A percentile compares a stretch with the other conserved stretches of the same genome.
These are phyloP conservation scores for Aporophyla lueneburgensis DNA, from an alignment of 2,888 invertebrate genomes.

Conservation along the genomic window DNA sequence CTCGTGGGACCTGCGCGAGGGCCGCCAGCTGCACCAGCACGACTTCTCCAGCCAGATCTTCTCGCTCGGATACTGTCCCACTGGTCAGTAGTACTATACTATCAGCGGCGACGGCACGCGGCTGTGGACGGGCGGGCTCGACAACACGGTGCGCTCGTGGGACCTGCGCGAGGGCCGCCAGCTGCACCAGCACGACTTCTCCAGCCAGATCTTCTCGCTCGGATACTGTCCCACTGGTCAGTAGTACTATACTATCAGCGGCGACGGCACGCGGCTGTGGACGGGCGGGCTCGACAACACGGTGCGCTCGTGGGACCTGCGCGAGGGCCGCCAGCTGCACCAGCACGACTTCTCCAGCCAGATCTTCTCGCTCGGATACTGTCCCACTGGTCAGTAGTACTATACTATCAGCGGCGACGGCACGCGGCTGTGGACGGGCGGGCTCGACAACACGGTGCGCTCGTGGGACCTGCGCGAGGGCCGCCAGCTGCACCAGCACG, in stretches of 20 bases:
- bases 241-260: too few species aligned
- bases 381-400: slow-evolving; percentile 95
- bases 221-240: slow-evolving; percentile 97
- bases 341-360: slow-evolving; percentile 98
- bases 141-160: slow-evolving; percentile 99
- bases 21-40: slow-evolving; percentile 97
- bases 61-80: slow-evolving; percentile 97
- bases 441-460: slow-evolving; percentile 98
- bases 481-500: slow-evolving; percentile 98
- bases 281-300: slow-evolving; percentile 99
- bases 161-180: slow-evolving; percentile 98
- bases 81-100: too few species aligned
- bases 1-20: slow-evolving; percentile 98
- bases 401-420: slow-evolving; percentile 99
- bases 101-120: slow-evolving; percentile 98
- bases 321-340: slow-evolving; percentile 97
- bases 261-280: slow-evolving; percentile 97
- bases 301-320: slow-evolving; percentile 98
- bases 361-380: slow-evolving; percentile 96
- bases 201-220: slow-evolving; percentile 96
- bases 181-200: slow-evolving; percentile 98
- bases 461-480: slow-evolving; percentile 99
- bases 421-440: slow-evolving; percentile 97
- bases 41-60: slow-evolving; percentile 98
- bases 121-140: slow-evolving; percentile 98